phyloP scores from a whole-genome alignment of 1,140 invertebrate genomes.

The Diprion similis region DNA sequence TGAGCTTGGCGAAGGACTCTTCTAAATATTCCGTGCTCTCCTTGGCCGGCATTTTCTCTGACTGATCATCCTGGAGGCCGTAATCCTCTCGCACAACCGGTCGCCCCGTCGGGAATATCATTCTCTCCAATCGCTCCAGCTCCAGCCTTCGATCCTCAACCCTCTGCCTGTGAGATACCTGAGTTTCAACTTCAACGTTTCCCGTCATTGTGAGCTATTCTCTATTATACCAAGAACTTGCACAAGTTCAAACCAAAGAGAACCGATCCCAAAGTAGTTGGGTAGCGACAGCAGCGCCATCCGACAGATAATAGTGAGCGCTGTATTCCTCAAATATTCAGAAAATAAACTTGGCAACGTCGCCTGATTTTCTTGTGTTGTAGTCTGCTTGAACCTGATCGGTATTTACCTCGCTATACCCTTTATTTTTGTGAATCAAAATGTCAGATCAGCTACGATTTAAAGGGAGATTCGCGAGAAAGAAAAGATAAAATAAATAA shows the following conservation, averaged over 20 bases:
- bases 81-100: constrained; percentile 38
- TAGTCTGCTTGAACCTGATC: too few relatives aligned
- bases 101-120: constrained; percentile 68
- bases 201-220: neutral
- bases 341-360: constrained; percentile 12
- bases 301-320: too few relatives aligned
- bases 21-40: constrained; percentile 62
- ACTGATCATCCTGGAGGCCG: constrained; percentile 28
- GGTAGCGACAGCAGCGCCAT: too few relatives aligned
- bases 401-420: too few relatives aligned
- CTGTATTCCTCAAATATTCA: too few relatives aligned
- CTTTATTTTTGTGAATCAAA: too few relatives aligned
- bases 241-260: too few relatives aligned
- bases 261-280: neutral
- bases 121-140: constrained; percentile 74
- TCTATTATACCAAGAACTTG: neutral
- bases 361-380: too few relatives aligned
- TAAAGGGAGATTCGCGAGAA: too few relatives aligned
- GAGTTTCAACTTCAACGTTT: neutral
- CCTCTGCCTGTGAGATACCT: constrained; percentile 56
- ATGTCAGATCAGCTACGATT: too few relatives aligned
- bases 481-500: too few relatives aligned
- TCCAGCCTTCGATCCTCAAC: constrained; percentile 74
- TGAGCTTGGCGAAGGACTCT: constrained; percentile 73
- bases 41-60: neutral